Evolutionary conservation across 37 sponge, comb jelly and placozoan genomes (phyloP).

Genomic region (Oscarella lobularis): DNA sequence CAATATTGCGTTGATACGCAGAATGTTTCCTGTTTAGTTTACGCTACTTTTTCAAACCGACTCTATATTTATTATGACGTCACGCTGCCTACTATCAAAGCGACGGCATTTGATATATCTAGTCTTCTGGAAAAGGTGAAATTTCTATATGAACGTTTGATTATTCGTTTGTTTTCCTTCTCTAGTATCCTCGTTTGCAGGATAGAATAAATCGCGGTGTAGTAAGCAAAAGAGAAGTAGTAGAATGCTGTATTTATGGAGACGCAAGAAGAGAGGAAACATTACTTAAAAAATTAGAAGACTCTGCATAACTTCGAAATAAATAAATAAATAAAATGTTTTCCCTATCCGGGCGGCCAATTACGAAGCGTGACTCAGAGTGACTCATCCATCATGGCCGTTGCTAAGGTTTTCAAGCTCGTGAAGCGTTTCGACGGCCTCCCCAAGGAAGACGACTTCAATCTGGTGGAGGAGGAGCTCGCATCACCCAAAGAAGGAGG

Average conservation of each 20-base stretch:
- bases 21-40: conserved; percentile 43
- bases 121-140: neutral
- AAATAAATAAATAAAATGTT: too few relatives aligned
- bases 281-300: too few relatives aligned
- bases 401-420: conserved; percentile 33
- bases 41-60: conserved; percentile 42
- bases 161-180: neutral
- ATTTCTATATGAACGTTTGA: too few relatives aligned
- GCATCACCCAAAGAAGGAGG: conserved; percentile 78
- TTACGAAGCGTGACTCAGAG: too few relatives aligned
- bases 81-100: conserved; percentile 7
- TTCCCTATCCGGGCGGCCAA: too few relatives aligned
- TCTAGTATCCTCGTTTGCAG: neutral
- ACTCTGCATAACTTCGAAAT: too few relatives aligned
- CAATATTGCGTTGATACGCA: conserved; percentile 29
- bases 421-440: conserved; percentile 38
- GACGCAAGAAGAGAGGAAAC: too few relatives aligned
- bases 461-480: conserved; percentile 58
- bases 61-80: conserved; percentile 44
- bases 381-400: conserved; percentile 4
- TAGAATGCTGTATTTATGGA: too few relatives aligned
- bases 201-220: neutral
- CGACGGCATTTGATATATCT: neutral
- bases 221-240: too few relatives aligned
- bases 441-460: conserved; percentile 50